A percentile compares a stretch with the other conserved stretches of the same genome.
Evolutionary conservation across 1,140 invertebrate species (phyloP).

Genomic region (Bombus balteatus): DNA sequence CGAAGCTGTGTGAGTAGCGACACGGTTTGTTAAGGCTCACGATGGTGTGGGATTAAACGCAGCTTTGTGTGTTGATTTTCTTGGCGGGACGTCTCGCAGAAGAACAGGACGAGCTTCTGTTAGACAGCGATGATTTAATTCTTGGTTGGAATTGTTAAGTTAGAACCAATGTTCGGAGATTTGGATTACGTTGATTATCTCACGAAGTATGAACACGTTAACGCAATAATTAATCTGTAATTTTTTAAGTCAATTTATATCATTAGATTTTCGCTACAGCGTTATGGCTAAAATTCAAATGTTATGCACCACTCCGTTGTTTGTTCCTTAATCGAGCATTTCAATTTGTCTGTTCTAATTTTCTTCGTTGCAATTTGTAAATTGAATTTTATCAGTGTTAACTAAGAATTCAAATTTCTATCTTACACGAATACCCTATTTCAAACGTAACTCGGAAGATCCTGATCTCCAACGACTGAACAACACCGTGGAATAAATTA

Average conservation of each 20-base stretch:
- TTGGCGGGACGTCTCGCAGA: neutral
- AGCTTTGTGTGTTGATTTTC: neutral
- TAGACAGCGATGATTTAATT: neutral
- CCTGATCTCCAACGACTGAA: neutral
- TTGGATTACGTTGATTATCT: neutral
- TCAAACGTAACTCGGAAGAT: neutral
- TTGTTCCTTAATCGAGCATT: too few relatives aligned
- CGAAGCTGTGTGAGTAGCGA: neutral
- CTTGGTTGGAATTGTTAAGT: too few relatives aligned
- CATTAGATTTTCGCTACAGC: neutral
- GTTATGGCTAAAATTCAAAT: neutral
- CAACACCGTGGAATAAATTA: neutral
- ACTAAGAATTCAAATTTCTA: too few relatives aligned
- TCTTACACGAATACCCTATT: neutral
- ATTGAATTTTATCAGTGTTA: too few relatives aligned
- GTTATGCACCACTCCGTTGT: neutral
- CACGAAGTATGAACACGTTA: too few relatives aligned
- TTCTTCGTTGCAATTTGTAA: too few relatives aligned
- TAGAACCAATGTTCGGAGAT: neutral
- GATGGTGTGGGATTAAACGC: too few relatives aligned
- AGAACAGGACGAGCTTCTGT: neutral
- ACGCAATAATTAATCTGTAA: neutral
- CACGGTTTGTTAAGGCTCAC: neutral
- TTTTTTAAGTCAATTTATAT: neutral
- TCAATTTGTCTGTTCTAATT: too few relatives aligned